Evolutionary conservation across 2,797 vertebrate genomes (phyloP), one percentile per base, ranked within the genome.

Genomic region (Taeniopygia guttata): DNA sequence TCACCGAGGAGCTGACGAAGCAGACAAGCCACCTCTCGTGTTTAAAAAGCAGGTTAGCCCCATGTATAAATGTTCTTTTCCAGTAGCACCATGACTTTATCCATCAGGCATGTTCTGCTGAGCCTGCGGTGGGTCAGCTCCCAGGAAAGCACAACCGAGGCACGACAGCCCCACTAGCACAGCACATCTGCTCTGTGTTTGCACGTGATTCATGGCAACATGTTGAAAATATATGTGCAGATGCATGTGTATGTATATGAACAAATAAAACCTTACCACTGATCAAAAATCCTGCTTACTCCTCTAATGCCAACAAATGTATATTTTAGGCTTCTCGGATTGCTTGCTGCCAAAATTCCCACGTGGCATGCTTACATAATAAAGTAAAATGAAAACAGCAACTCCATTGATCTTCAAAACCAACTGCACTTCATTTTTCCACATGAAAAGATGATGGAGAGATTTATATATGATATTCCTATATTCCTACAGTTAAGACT

Each of bases 171-270:
- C 92, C 11, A n/a, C 89, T 55, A 40, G 89, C 6, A 21, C 38
- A 19, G 63, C 80, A 93, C 96, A 96, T 97, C 96, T 98, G 97
- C 83, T 97, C 89, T 52, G 7, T 2, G 55, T 93, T 96, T 96
- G 34, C 94, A 84, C 36, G 5, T 70, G 91, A 96, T 96, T 96
- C 94, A 96, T 87, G 58, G 78, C 70, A 70, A 46, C 52, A 3
- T 12, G 21, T 46, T 80, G 89, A 89, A 90, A 93, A 73, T 19
- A 9, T 2, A 2, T 40, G 4, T 29, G 3, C 26, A 79, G 27
- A 12, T 59, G 73, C 5, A 2, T 54, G 3, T 32, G 4, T 26
- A 0, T 22, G 64, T 49, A 32, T 46, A 30, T 66, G 64, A 78
- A 87, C 29, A 36, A 73, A 73, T 69, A 81, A 78, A 22, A 23